Conservation (phyloP, 2,888 invertebrate species). For the Drosophila diplacantha region DNA sequence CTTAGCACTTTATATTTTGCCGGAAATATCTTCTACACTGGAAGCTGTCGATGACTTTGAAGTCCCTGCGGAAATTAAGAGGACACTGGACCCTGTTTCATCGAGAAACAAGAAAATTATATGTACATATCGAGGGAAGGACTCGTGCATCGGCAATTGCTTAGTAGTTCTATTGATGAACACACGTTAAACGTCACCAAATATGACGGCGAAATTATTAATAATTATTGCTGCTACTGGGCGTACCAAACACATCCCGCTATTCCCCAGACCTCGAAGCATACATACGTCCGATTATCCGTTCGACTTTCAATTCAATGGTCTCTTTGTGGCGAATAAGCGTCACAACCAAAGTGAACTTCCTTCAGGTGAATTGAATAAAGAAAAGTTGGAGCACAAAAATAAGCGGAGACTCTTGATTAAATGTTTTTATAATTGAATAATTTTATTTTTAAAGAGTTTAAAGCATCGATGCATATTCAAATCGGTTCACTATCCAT, state of each 20-base stretch:
- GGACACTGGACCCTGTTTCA: background rate
- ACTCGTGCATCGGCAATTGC: conserved; percentile 26
- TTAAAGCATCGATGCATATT: background rate
- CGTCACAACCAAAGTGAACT: conserved; percentile 11
- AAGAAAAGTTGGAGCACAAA: background rate
- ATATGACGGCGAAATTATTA: conserved; percentile 1
- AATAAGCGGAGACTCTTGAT: background rate
- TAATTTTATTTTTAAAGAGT: background rate
- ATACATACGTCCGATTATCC: conserved; percentile 26
- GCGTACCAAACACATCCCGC: conserved; percentile 40
- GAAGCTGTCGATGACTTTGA: conserved; percentile 16
- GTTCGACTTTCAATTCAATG: conserved; percentile 43
- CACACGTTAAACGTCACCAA: background rate
- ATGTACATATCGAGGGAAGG: conserved; percentile 20
- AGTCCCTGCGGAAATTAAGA: conserved; percentile 30
- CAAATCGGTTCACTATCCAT: background rate
- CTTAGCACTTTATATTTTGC: background rate
- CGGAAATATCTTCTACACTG: background rate
- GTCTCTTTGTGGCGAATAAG: conserved; percentile 35
- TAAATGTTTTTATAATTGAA: background rate
- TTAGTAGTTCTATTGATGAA: background rate
- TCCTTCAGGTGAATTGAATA: background rate
- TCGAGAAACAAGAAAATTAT: background rate
- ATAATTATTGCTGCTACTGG: conserved; percentile 57
- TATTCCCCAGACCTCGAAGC: conserved; percentile 19